Base-by-base conservation (phyloP, 2,797 vertebrate species). In the Bucorvus abyssinicus region DNA sequence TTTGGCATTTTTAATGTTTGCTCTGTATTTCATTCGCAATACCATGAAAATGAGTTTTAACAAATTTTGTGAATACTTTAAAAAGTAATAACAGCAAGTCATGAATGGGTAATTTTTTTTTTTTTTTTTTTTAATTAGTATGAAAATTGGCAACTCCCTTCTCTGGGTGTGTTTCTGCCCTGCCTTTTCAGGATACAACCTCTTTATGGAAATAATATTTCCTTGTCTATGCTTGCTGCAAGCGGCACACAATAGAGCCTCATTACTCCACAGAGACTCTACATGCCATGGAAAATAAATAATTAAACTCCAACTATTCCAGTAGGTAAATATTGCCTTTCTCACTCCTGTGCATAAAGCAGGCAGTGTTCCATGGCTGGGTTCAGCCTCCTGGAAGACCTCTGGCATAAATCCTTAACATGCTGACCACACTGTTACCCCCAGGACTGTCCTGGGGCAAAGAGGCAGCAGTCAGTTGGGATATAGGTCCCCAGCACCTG, bases 191-290 rank as follows among this genome's bases (percentile, higher is more conserved):
- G 79, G 70, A 50, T 30, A 85, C 52, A 40, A 20, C 19, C 29
- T 88, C 42, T 81, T 50, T 16, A 34, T 69, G 67, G 70, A 87
- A 86, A 91, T 29, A 80, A 11, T 24, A 47, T 79, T 95, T 95
- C 75, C 40, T 88, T 36, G n/a, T 71, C 45, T 22, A 0, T 40
- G 65, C 34, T 38, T 95, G 88, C 63, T 90, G 87, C 56, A 70
- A 68, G 77, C 56, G 56, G 44, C 56, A 74, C 59, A 81, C 59
- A 74, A 36, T 14, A n/a, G 59, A 84, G 40, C 34, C 63, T 42
- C 91, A 7, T 84, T 84, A 65, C 67, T 82, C 80, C 71, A 75
- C 38, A 34, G 59, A 81, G 30, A 26, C 30, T 61, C 57, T 69
- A 20, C 1, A 1, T 68, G 79, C 70, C 73, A 64, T 26, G 47